Evolutionary conservation across 1,140 invertebrate genomes (phyloP), one percentile per base, ranked within the genome.

Genomic region (Drosophila nasuta): DNA sequence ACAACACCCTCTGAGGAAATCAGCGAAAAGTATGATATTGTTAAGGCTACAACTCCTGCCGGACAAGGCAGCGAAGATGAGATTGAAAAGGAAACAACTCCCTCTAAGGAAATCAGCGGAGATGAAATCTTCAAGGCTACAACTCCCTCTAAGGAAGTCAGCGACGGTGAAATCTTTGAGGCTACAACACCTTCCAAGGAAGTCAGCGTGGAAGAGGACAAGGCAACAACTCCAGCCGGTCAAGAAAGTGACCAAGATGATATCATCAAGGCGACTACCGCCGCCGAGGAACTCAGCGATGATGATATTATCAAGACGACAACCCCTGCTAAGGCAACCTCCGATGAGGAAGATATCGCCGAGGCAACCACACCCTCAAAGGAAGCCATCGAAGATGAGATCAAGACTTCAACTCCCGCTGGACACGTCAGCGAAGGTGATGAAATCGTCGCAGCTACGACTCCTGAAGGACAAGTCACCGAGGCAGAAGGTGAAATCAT

Each of bases 281-380:
- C 49, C 20, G 28, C 28, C 25, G 35, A 20, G 28, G 35, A 30
- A 46, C 7, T 54, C 8, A 66, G 52, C 33, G 45, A 38, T 52
- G 46, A 48, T 48, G 17, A 56, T 5, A 25, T 54, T 20, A 35
- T 70, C 1, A 75, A 70, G 56, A 57, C 68, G n/a, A 70, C 64
- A 25, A 63, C 79, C 46, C 71, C 79, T 4, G 38, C 74, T 17
- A 68, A 74, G 45, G 69, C 25, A 64, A 71, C 41, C 5, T 56
- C 30, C 11, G 6, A 28, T 13, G 51, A 43, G 7, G 63, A 73
- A 7, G 56, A 73, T 1, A 20, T 13, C 30, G n/a, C 2, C 4
- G 58, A 58, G 62, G 20, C 5, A 1, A 66, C 69, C n/a, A 65
- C 69, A 10, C 20, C 52, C 6, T 6, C 64, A 8, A 17, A 46